These are phyloP conservation scores for Rhagonycha lutea DNA, from an alignment of 2,888 invertebrate species.

Conservation along the genomic window DNA sequence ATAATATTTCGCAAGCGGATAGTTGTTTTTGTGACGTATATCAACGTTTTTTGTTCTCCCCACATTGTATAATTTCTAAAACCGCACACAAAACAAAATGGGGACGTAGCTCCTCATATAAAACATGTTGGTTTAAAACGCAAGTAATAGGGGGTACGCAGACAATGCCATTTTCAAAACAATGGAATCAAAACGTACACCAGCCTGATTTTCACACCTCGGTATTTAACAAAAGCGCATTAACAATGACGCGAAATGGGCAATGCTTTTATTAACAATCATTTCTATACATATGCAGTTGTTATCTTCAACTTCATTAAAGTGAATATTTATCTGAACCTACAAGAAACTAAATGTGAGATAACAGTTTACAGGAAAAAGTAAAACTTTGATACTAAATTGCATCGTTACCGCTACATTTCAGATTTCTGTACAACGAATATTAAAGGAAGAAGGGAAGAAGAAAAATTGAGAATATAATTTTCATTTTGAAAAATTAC, in stretches of 20 bases:
- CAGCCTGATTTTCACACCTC: constrained; percentile 39
- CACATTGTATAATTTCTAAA: not conserved
- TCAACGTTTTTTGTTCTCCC: not conserved
- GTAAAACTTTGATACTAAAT: not conserved
- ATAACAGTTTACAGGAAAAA: not conserved
- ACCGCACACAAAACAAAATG: constrained; percentile 10
- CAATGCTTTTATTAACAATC: constrained; percentile 27
- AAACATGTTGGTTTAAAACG: constrained; percentile 28
- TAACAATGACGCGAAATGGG: constrained; percentile 31
- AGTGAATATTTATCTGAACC: not conserved
- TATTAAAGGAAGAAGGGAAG: not conserved
- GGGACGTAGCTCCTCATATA: constrained; percentile 19
- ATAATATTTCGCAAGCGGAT: constrained; percentile 5
- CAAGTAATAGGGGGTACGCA: constrained; percentile 27
- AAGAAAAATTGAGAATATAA: not conserved
- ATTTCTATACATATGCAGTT: constrained; percentile 24
- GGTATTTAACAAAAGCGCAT: constrained; percentile 33
- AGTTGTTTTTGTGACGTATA: not conserved
- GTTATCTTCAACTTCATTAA: constrained; percentile 23
- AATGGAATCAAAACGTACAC: constrained; percentile 31
- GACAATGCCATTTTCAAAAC: constrained; percentile 37
- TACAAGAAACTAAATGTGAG: constrained; percentile 4
- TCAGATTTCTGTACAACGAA: not conserved
- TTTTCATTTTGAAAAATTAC: not conserved
- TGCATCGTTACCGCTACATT: not conserved